Conservation (phyloP, 2,888 invertebrate genomes). For the Oscheius sp. region DNA sequence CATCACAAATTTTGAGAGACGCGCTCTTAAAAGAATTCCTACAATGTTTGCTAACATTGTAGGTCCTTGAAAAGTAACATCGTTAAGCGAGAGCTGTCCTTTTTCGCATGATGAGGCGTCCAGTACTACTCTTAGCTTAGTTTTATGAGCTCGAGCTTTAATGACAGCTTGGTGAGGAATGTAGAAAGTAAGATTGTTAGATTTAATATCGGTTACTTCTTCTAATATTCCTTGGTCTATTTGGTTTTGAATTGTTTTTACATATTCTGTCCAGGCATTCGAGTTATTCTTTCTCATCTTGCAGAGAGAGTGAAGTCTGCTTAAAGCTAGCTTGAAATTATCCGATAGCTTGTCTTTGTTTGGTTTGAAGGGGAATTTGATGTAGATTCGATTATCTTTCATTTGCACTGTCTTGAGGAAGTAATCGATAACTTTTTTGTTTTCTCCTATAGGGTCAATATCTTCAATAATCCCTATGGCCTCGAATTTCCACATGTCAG, state of each 20-base stretch:
- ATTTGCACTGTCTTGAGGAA: not conserved
- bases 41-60: not conserved
- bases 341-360: not conserved
- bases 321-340: slow-evolving; percentile 13
- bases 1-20: not conserved
- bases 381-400: not conserved
- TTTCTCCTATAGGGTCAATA: not conserved
- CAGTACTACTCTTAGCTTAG: not conserved
- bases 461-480: not conserved
- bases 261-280: slow-evolving; percentile 17
- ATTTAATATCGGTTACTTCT: slow-evolving; percentile 15
- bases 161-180: slow-evolving; percentile 46
- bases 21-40: not conserved
- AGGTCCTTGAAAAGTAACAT: not conserved
- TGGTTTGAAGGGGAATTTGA: not conserved
- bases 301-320: not conserved
- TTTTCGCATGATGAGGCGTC: not conserved
- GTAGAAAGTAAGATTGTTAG: slow-evolving; percentile 32
- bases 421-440: not conserved
- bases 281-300: not conserved
- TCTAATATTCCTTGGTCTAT: slow-evolving; percentile 37
- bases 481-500: not conserved
- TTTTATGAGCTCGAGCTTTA: not conserved
- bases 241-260: slow-evolving; percentile 27
- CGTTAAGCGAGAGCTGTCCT: not conserved